These are phyloP conservation scores for Bembecia ichneumoniformis DNA, from an alignment of 2,888 invertebrate species.

Conservation along the genomic window DNA sequence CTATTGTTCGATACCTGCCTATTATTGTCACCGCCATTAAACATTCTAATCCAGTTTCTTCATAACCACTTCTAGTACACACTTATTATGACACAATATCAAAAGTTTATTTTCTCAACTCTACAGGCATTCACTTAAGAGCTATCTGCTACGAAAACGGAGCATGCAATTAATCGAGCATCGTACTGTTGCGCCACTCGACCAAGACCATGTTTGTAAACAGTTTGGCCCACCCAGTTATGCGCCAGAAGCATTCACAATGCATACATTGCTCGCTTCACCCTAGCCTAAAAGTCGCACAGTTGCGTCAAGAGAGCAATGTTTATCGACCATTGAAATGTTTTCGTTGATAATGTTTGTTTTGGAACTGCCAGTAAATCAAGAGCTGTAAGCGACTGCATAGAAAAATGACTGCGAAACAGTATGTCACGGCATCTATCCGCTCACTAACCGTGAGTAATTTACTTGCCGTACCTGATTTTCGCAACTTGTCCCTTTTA, in stretches of 20 bases:
- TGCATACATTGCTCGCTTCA: slow-evolving; percentile 16
- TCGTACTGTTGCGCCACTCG: slow-evolving; percentile 42
- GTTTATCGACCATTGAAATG: slow-evolving; percentile 5
- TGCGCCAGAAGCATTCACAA: slow-evolving; percentile 11
- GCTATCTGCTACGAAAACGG: slow-evolving; percentile 38
- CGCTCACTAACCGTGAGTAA: slow-evolving; percentile 29
- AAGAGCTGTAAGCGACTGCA: slow-evolving; percentile 17
- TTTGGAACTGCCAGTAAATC: slow-evolving; percentile 2
- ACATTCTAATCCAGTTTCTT: slow-evolving; percentile 13
- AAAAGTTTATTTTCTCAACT: slow-evolving; percentile 26
- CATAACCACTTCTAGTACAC: slow-evolving; percentile 5
- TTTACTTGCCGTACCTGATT: slow-evolving; percentile 34
- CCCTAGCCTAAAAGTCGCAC: neutral
- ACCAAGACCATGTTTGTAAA: slow-evolving; percentile 20
- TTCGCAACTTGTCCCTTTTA: slow-evolving; percentile 31
- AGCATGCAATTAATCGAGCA: slow-evolving; percentile 49
- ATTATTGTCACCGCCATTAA: neutral
- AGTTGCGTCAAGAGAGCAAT: slow-evolving; percentile 17
- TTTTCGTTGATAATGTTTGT: slow-evolving; percentile 1
- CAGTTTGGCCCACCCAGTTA: slow-evolving; percentile 17
- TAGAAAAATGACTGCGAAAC: slow-evolving; percentile 41
- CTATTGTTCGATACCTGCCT: neutral
- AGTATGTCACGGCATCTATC: slow-evolving; percentile 46
- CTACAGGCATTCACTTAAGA: slow-evolving; percentile 24
- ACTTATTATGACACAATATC: slow-evolving; percentile 20